These are phyloP conservation scores for Actinemys pallida DNA, from an alignment of 2,113 vertebrate species.

Conservation along the genomic window DNA sequence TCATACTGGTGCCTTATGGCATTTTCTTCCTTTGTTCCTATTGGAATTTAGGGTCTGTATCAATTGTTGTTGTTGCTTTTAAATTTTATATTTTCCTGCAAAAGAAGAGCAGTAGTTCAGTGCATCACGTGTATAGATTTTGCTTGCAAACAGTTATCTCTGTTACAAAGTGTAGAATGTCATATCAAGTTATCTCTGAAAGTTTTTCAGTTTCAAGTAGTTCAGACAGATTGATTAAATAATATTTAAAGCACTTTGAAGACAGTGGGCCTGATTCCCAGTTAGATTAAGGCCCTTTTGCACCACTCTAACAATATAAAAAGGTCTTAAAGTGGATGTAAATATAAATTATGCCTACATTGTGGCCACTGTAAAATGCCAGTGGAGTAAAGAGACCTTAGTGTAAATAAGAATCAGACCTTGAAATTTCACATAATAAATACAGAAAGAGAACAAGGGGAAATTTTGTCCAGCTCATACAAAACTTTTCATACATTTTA, in stretches of 20 bases:
- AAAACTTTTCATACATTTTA: background rate
- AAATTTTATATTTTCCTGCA: accelerated
- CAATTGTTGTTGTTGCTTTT: background rate
- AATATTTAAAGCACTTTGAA: background rate
- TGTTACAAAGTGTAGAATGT: background rate
- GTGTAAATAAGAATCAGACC: background rate
- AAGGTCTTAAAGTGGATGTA: background rate
- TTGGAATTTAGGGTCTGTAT: background rate
- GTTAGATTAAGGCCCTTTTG: background rate
- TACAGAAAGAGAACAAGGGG: background rate
- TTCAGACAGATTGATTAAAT: background rate
- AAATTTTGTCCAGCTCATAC: background rate
- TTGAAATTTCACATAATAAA: background rate
- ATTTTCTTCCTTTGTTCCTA: background rate
- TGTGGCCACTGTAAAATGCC: background rate
- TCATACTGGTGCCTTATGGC: background rate
- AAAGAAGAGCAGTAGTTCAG: background rate
- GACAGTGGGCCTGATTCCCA: background rate
- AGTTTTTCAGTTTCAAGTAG: background rate
- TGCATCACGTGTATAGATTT: background rate
- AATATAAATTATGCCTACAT: background rate
- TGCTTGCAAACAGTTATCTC: background rate
- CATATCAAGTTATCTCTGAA: background rate
- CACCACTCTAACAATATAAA: background rate
- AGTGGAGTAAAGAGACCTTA: background rate